Percentiles rank a stretch among this genome's conserved stretches.
Conservation (phyloP, 92 coral and sea anemone genomes). For the Bergia puertoricense region DNA sequence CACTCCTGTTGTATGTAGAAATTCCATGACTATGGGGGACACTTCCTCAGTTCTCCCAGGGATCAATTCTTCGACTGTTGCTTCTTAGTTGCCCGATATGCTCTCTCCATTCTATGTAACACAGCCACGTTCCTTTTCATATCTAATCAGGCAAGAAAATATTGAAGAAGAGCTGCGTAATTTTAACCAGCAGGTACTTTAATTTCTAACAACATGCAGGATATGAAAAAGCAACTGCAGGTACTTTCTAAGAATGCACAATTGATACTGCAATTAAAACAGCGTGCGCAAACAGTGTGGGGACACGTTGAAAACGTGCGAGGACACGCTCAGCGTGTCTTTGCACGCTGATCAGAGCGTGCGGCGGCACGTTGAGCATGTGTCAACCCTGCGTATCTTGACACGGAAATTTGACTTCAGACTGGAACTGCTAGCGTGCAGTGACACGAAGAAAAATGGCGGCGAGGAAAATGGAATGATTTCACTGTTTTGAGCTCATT, state of each 20-base stretch:
- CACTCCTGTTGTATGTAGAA: neutral
- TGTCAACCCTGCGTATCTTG: too few species aligned
- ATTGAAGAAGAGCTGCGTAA: conserved; percentile 10
- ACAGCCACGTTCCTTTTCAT: neutral
- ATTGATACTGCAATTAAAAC: neutral
- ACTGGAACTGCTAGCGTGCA: too few species aligned
- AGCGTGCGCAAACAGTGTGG: too few species aligned
- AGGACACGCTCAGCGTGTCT: too few species aligned
- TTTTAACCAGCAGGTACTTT: conserved; percentile 3
- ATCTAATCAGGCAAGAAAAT: neutral
- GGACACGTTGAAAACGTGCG: too few species aligned
- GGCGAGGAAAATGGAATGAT: too few species aligned
- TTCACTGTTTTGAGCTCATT: neutral
- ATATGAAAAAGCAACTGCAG: conserved; percentile 9
- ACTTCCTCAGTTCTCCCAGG: conserved; percentile 27
- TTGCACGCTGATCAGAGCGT: too few species aligned
- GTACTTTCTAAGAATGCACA: conserved; percentile 6
- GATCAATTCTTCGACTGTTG: neutral
- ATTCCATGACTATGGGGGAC: conserved; percentile 4
- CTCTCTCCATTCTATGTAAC: conserved; percentile 1
- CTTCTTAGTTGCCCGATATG: neutral
- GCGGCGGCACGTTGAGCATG: too few species aligned
- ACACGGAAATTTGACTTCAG: too few species aligned
- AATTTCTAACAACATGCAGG: conserved; percentile 5
- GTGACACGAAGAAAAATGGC: too few species aligned